Base-by-base conservation (phyloP, 2,797 vertebrate species). In the Lepidocolaptes lacrymiger region DNA sequence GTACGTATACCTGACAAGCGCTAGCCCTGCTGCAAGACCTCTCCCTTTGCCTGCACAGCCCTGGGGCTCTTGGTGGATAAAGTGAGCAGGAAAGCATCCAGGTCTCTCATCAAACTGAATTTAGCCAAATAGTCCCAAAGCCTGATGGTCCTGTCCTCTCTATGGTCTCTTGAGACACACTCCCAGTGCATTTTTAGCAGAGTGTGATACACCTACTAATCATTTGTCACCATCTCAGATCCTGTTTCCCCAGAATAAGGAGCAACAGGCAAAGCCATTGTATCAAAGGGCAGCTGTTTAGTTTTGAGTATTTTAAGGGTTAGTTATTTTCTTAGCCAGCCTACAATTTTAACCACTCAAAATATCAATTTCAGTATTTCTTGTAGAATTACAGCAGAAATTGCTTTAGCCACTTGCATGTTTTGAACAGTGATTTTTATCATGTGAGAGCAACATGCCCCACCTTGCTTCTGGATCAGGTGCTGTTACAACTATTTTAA, bases 381-480 rank as follows among this genome's bases (percentile, higher is more conserved):
- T 80, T 52, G 28, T 5, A 52, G 62, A 74, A 61, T 74, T 71
- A 16, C 27, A 27, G 24, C 15, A 52, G 51, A 62, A 90, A 75
- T 30, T 30, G 13, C 8, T 63, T 84, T 68, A 72, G 39, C 46
- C n/a, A 16, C 52, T 67, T 66, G 39, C 27, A 16, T 36, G 68
- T 28, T 76, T 48, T 69, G 46, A 80, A n/a, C 10, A 17, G 23
- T 17, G 48, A 46, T 41, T 80, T 75, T 74, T 51, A 20, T 44
- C 0, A 0, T 67, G 32, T 0, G 2, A 74, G 84, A 56, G n/a
- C 59, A 30, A 36, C 0, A 0, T 21, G 36, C 15, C n/a, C 10
- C 7, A 23, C n/a, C 63, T 61, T 63, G 63, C 71, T 67, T 44
- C 86, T 73, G 56, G 14, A 46, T 79, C 92, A 94, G 72, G 72